A percentile compares a stretch with the other conserved stretches of the same genome.
These are phyloP conservation scores for cattle (Bos taurus) DNA, from an alignment of 2,113 vertebrate species.

Conservation along the genomic window ARS-UCD2.0 NC_037337.1:92567001-92567500, in stretches of 20 bases:
- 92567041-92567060: neutral
- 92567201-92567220: neutral
- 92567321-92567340: neutral
- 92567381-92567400: neutral
- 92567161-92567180: neutral
- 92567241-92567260: neutral
- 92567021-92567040: neutral
- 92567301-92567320: neutral
- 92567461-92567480: neutral
- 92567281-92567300: neutral
- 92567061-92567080: neutral
- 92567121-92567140: neutral
- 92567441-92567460: neutral
- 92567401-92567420: neutral
- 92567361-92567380: too few relatives aligned
- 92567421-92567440: neutral
- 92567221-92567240: neutral
- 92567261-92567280: neutral
- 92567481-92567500: neutral
- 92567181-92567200: neutral
- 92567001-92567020: neutral
- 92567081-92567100: neutral
- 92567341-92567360: neutral
- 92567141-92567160: neutral
- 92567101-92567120: neutral